Percentiles rank a stretch among this genome's conserved stretches.
Evolutionary conservation across 2,797 vertebrate species (phyloP).

Genomic region (Triplophysa yarkandensis): DNA sequence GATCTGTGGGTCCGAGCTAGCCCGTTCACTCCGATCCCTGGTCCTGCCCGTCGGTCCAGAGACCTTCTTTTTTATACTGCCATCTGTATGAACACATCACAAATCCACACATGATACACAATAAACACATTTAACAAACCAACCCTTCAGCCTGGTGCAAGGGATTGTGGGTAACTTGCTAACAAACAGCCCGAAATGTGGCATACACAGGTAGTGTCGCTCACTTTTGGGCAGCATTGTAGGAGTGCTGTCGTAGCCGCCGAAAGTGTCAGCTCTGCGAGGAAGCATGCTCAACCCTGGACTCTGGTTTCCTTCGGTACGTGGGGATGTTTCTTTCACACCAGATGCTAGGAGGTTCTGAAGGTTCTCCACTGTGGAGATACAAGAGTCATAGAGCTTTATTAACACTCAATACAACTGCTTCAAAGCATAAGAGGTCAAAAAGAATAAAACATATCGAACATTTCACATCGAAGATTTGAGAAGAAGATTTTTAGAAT

Average conservation of each 20-base stretch:
- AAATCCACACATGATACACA: constrained; percentile 30
- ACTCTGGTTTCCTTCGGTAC: constrained; percentile 65
- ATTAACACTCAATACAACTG: not conserved
- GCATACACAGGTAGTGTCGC: constrained; percentile 46
- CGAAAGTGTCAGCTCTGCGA: constrained; percentile 88
- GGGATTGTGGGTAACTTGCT: not conserved
- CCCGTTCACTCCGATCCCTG: constrained; percentile 76
- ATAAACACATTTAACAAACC: too few relatives aligned
- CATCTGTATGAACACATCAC: constrained; percentile 73
- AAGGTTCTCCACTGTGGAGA: constrained; percentile 85
- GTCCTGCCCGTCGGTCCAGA: constrained; percentile 68
- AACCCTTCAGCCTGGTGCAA: not conserved
- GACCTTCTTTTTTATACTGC: constrained; percentile 75
- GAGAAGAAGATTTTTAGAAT: too few relatives aligned
- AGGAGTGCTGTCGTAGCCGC: constrained; percentile 81
- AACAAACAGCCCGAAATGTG: too few relatives aligned
- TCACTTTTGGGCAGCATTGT: constrained; percentile 80
- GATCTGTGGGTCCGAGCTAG: constrained; percentile 75
- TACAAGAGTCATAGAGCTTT: not conserved
- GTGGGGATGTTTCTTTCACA: constrained; percentile 63
- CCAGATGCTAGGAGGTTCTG: constrained; percentile 83
- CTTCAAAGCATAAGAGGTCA: not conserved
- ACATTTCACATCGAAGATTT: too few relatives aligned
- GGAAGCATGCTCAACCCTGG: constrained; percentile 67
- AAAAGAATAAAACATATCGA: too few relatives aligned